These are phyloP conservation scores for Xiphydria camelus DNA, from an alignment of 2,888 invertebrate species.

Conservation along the genomic window DNA sequence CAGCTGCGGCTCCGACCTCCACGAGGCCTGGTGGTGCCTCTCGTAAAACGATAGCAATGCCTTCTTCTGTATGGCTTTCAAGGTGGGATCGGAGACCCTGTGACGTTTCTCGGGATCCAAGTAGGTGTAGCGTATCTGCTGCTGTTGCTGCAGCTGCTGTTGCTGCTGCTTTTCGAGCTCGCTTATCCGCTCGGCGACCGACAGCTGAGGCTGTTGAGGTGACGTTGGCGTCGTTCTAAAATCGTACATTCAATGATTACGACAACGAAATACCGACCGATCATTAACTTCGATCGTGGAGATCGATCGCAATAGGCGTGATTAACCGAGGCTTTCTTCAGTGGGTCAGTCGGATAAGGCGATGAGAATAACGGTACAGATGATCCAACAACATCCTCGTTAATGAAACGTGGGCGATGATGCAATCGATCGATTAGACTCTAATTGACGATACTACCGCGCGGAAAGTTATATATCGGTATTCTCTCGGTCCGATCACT, in stretches of 20 bases:
- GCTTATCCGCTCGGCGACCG: conserved; percentile 62
- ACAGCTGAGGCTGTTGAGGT: conserved; percentile 56
- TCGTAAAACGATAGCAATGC: conserved; percentile 81
- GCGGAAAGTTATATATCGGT: too few species aligned
- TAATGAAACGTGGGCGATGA: too few species aligned
- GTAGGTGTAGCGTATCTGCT: conserved; percentile 67
- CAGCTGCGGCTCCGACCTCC: conserved; percentile 66
- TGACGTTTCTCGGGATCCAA: conserved; percentile 75
- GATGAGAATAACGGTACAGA: too few species aligned
- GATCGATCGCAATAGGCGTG: too few species aligned
- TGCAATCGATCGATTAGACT: too few species aligned
- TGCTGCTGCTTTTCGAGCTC: conserved; percentile 58
- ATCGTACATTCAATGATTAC: too few species aligned
- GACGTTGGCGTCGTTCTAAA: conserved; percentile 41
- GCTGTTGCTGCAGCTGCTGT: conserved; percentile 48
- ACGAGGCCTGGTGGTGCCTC: conserved; percentile 63
- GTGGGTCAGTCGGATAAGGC: too few species aligned
- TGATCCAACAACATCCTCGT: too few species aligned
- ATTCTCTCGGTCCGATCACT: too few species aligned
- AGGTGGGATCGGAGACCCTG: conserved; percentile 71
- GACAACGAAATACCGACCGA: too few species aligned
- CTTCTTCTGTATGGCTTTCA: conserved; percentile 82
- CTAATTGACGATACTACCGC: too few species aligned
- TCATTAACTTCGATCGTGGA: conserved; percentile 31
- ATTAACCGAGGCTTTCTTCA: too few species aligned